These are phyloP conservation scores for Nudaria mundana DNA, from an alignment of 2,888 invertebrate species.

Conservation along the genomic window DNA sequence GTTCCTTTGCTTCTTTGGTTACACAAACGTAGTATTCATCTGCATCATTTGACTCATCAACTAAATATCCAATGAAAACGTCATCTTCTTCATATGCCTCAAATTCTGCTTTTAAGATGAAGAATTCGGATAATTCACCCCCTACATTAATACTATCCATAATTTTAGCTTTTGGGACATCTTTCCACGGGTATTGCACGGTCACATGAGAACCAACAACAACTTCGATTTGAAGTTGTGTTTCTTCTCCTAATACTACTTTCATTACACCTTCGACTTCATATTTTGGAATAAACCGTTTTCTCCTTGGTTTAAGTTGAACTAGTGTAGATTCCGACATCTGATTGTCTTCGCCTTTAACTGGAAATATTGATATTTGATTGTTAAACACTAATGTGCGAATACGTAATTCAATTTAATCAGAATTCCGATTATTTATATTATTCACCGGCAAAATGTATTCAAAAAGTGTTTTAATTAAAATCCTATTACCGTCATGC, in stretches of 20 bases:
- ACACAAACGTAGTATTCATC: constrained; percentile 87
- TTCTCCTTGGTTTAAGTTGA: constrained; percentile 49
- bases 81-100: constrained; percentile 62
- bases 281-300: constrained; percentile 72
- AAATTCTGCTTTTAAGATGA: constrained; percentile 56
- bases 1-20: constrained; percentile 78
- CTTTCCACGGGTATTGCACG: constrained; percentile 88
- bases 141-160: constrained; percentile 82
- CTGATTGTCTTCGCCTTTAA: constrained; percentile 31
- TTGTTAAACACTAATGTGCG: too few species aligned
- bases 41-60: constrained; percentile 80
- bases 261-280: constrained; percentile 80
- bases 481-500: too few species aligned
- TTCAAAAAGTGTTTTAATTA: too few species aligned
- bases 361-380: constrained; percentile 37
- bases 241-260: constrained; percentile 76
- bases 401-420: too few species aligned
- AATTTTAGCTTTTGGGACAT: constrained; percentile 81
- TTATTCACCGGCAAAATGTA: too few species aligned
- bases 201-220: constrained; percentile 86
- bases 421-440: too few species aligned
- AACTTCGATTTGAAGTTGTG: constrained; percentile 83
- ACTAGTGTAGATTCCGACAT: constrained; percentile 29
- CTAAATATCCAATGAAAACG: constrained; percentile 84
- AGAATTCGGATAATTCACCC: constrained; percentile 74